Evolutionary conservation across 2,113 vertebrate genomes (phyloP).

Genomic region (Cyanistes caeruleus): DNA sequence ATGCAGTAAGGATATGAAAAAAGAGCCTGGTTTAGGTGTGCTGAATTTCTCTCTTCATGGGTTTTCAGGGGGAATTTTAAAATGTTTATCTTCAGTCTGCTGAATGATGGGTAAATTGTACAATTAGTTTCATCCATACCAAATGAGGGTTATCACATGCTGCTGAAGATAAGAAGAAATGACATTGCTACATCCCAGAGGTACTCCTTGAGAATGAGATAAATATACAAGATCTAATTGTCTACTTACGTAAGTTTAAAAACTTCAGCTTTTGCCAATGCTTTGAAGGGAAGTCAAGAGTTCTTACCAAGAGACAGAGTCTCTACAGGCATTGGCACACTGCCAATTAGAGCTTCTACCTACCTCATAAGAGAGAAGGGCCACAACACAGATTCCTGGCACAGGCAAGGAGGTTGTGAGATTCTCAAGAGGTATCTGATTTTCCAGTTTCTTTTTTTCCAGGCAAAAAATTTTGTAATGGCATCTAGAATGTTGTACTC

Average conservation of each 20-base stretch:
- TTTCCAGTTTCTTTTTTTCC: neutral
- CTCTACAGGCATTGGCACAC: neutral
- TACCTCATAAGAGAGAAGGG: neutral
- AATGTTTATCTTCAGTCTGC: neutral
- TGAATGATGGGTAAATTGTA: neutral
- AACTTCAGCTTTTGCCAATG: neutral
- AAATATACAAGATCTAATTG: neutral
- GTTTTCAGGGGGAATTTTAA: neutral
- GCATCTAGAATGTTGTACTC: neutral
- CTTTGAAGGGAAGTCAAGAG: neutral
- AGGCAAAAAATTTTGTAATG: neutral
- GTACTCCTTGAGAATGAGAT: neutral
- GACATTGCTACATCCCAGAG: neutral
- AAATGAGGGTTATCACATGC: neutral
- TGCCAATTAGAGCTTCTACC: neutral
- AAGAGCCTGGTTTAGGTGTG: neutral
- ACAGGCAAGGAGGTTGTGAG: neutral
- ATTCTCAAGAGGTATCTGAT: neutral
- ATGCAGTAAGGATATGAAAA: neutral
- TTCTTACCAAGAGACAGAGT: neutral
- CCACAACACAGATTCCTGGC: neutral
- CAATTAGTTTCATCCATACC: neutral
- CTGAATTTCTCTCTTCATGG: neutral
- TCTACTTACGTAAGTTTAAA: neutral
- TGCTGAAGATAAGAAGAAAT: neutral